Evolutionary conservation across 2,797 vertebrate genomes (phyloP).

Genomic region (Rhinogobio ventralis): DNA sequence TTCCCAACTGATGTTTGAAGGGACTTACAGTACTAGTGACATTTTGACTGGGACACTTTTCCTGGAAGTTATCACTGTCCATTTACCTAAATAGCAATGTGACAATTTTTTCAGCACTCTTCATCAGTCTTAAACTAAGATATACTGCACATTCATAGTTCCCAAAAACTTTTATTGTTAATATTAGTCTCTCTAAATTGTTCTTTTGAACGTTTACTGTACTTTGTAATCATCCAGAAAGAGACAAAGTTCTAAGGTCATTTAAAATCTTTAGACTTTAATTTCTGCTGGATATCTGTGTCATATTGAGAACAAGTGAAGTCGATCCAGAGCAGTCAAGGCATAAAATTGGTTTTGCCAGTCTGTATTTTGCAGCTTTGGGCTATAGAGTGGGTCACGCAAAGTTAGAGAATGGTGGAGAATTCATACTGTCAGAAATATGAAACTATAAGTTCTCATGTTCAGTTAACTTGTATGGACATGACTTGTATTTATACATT

Average conservation of each 20-base stretch:
- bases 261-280: neutral
- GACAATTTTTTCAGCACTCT: neutral
- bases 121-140: neutral
- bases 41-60: neutral
- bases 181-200: neutral
- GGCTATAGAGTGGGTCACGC: neutral
- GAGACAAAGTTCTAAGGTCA: neutral
- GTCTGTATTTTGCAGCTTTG: neutral
- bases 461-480: neutral
- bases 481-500: neutral
- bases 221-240: neutral
- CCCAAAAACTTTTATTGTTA: neutral
- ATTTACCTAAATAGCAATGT: neutral
- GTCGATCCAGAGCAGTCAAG: neutral
- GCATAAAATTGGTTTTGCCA: neutral
- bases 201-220: neutral
- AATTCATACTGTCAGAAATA: neutral
- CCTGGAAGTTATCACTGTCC: neutral
- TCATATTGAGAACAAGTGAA: slow-evolving; percentile 27
- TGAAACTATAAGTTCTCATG: neutral
- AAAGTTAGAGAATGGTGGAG: neutral
- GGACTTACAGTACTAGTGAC: neutral
- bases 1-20: neutral
- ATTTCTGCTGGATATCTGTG: neutral
- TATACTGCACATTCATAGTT: neutral